A percentile compares a stretch with the other conserved stretches of the same genome.
Conservation (phyloP, 1,140 invertebrate genomes). For the Asobara japonica region DNA sequence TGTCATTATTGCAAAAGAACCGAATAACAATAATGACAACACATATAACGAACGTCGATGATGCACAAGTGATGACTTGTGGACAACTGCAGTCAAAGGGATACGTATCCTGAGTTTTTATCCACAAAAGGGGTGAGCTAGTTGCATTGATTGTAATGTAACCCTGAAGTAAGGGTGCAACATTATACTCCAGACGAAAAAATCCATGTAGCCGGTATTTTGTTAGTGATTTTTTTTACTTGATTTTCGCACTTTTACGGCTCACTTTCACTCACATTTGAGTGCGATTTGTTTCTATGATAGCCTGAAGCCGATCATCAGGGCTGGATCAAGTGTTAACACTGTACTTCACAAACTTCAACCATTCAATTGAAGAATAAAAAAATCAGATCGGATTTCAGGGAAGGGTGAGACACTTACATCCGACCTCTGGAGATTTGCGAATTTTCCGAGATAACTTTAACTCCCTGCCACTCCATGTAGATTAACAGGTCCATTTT, state of each 20-base stretch:
- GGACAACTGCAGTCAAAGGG: neutral
- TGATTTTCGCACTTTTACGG: neutral
- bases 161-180: slow-evolving; percentile 64
- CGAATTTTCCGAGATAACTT: too few relatives aligned
- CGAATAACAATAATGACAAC: too few relatives aligned
- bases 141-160: slow-evolving; percentile 62
- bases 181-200: slow-evolving; percentile 48
- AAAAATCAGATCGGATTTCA: too few relatives aligned
- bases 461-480: too few relatives aligned
- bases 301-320: neutral
- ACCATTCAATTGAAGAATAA: too few relatives aligned
- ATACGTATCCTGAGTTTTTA: slow-evolving; percentile 38
- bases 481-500: too few relatives aligned
- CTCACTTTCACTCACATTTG: neutral
- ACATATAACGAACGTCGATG: too few relatives aligned
- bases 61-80: neutral
- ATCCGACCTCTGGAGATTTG: too few relatives aligned
- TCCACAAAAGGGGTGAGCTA: slow-evolving; percentile 44
- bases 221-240: neutral
- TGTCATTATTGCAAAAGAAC: too few relatives aligned
- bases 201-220: neutral
- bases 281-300: neutral
- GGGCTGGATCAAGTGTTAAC: neutral
- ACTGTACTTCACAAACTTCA: slow-evolving; percentile 25
- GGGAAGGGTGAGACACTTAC: too few relatives aligned